phyloP scores from a whole-genome alignment of 2,113 vertebrate species.

The Rhodinocichla rosea region DNA sequence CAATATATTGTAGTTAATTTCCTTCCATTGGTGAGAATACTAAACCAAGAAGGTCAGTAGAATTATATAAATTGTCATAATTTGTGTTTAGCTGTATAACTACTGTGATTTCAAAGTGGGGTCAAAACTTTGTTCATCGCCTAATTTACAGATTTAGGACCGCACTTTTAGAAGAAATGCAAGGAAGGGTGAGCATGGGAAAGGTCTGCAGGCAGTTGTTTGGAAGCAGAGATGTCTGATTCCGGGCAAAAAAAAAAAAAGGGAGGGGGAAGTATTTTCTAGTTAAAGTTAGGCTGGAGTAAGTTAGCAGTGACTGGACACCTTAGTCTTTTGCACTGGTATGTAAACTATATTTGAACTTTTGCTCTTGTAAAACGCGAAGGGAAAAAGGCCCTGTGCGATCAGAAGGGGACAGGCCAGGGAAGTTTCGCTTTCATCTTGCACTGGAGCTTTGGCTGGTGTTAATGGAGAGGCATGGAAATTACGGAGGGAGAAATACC shows the following conservation, averaged over 20 bases:
- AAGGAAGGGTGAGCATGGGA: background rate
- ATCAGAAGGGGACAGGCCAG: background rate
- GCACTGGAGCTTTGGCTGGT: background rate
- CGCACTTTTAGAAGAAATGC: background rate
- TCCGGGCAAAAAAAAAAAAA: background rate
- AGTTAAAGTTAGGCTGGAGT: background rate
- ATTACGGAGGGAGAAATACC: background rate
- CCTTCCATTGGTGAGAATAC: background rate
- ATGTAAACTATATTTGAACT: slow-evolving; percentile 64
- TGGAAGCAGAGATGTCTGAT: background rate
- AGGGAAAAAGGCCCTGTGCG: background rate
- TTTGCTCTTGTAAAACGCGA: slow-evolving; percentile 1
- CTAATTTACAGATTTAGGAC: background rate
- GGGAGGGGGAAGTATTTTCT: background rate
- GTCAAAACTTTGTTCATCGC: background rate
- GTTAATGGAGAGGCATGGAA: background rate
- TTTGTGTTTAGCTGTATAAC: background rate
- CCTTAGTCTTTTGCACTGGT: background rate
- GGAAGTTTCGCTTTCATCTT: slow-evolving; percentile 53
- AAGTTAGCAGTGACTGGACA: background rate
- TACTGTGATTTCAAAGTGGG: background rate
- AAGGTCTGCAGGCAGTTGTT: background rate
- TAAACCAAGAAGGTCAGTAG: background rate
- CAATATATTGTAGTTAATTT: background rate
- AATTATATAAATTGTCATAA: background rate